A percentile compares a stretch with the other conserved stretches of the same genome.
Evolutionary conservation across 2,797 vertebrate species (phyloP).

Genomic region (Trichosurus vulpecula): DNA sequence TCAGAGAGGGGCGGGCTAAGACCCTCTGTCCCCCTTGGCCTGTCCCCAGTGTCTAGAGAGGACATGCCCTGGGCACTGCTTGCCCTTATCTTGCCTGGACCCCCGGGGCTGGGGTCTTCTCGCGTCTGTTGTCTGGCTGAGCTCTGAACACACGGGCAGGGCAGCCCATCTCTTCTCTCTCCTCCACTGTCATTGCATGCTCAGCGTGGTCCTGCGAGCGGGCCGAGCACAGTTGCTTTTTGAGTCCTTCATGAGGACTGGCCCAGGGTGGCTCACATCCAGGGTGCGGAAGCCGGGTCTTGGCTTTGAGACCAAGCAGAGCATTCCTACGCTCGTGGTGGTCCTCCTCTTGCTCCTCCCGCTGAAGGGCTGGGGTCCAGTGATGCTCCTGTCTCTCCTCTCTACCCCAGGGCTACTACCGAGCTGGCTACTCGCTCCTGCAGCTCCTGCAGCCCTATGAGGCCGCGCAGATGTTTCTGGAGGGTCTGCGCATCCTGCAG

Average conservation of each 20-base stretch:
- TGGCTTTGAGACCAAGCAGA: too few relatives aligned
- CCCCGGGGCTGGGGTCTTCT: background rate
- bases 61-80: background rate
- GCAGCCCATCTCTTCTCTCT: too few relatives aligned
- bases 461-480: slow-evolving; percentile 80
- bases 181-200: too few relatives aligned
- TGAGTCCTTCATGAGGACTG: too few relatives aligned
- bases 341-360: too few relatives aligned
- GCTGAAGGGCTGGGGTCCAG: background rate
- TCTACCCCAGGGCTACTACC: slow-evolving; percentile 83
- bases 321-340: too few relatives aligned
- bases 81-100: background rate
- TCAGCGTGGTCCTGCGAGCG: background rate
- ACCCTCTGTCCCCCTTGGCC: background rate
- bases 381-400: background rate
- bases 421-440: slow-evolving; percentile 82
- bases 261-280: too few relatives aligned
- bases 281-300: too few relatives aligned
- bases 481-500: slow-evolving; percentile 79
- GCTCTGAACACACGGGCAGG: too few relatives aligned
- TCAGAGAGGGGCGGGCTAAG: too few relatives aligned
- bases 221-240: background rate
- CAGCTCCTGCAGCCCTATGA: slow-evolving; percentile 65
- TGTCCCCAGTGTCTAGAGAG: background rate
- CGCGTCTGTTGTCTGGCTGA: background rate